Evolutionary conservation across 1,140 invertebrate genomes (phyloP).

Genomic region (Drosophila elegans): DNA sequence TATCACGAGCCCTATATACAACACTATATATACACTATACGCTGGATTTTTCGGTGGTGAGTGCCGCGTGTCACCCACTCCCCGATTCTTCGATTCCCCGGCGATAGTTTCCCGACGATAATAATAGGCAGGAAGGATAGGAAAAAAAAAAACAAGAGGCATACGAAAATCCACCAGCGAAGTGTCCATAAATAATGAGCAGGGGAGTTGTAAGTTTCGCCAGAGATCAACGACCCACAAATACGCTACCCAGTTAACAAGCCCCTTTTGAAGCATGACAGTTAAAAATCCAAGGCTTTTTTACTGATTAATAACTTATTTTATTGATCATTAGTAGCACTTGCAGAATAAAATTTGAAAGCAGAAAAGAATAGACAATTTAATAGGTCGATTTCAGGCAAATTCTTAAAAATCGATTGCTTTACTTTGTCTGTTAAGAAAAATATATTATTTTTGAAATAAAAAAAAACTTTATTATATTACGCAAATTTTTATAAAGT

Average conservation of each 20-base stretch:
- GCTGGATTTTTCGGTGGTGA: constrained; percentile 37
- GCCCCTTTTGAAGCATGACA: no score
- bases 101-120: constrained; percentile 33
- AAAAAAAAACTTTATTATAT: no score
- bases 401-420: no score
- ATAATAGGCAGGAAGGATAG: constrained; percentile 32
- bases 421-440: no score
- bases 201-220: not conserved
- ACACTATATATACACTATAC: not conserved
- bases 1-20: constrained; percentile 27
- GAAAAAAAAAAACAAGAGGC: constrained; percentile 7
- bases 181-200: constrained; percentile 41
- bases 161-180: constrained; percentile 15
- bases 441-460: no score
- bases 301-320: no score
- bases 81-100: constrained; percentile 12
- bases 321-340: no score
- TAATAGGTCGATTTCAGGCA: no score
- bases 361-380: no score
- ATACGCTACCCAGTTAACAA: constrained; percentile 1
- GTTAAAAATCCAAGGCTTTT: no score
- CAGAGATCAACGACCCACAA: not conserved
- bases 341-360: no score
- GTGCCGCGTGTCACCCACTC: constrained; percentile 44
- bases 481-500: no score